A percentile compares a stretch with the other conserved stretches of the same genome.
Conservation (phyloP, 2,888 invertebrate genomes). For the Dynastes hyllus region DNA sequence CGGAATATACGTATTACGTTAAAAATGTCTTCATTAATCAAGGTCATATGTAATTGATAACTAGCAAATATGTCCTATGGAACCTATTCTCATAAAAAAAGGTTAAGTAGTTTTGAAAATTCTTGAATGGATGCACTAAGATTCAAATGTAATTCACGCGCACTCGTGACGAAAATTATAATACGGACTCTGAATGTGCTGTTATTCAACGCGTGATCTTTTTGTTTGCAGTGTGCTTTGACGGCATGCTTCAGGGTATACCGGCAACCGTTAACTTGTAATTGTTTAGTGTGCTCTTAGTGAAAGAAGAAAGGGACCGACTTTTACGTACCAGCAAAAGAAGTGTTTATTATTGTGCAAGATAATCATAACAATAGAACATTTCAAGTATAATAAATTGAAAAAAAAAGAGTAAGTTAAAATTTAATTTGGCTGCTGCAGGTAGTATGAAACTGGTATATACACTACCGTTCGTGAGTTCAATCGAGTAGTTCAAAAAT, state of each 20-base stretch:
- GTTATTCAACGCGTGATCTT: neutral
- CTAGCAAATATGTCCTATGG: no score
- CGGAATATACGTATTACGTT: no score
- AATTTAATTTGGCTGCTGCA: slow-evolving; percentile 3
- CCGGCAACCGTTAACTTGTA: slow-evolving; percentile 15
- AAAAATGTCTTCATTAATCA: no score
- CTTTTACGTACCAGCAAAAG: neutral
- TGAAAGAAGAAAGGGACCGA: slow-evolving; percentile 7
- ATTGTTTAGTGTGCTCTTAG: slow-evolving; percentile 1
- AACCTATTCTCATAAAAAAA: neutral
- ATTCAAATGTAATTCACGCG: neutral
- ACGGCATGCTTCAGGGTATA: neutral
- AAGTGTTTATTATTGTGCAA: neutral
- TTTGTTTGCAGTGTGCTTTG: slow-evolving; percentile 12
- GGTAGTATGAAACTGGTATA: neutral
- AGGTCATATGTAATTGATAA: no score
- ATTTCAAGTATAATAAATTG: neutral
- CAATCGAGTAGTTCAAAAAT: no score
- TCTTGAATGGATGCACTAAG: neutral
- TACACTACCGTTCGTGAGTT: neutral
- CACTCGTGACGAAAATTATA: slow-evolving; percentile 8
- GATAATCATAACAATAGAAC: neutral
- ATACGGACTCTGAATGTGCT: neutral
- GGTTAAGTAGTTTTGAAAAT: neutral
- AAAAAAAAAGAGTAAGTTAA: no score